Evolutionary conservation across 30 jellyfish, hydroid and myxozoan species (phyloP), one percentile per base, ranked within the genome.

Genomic region (Cassiopea xamachana): DNA sequence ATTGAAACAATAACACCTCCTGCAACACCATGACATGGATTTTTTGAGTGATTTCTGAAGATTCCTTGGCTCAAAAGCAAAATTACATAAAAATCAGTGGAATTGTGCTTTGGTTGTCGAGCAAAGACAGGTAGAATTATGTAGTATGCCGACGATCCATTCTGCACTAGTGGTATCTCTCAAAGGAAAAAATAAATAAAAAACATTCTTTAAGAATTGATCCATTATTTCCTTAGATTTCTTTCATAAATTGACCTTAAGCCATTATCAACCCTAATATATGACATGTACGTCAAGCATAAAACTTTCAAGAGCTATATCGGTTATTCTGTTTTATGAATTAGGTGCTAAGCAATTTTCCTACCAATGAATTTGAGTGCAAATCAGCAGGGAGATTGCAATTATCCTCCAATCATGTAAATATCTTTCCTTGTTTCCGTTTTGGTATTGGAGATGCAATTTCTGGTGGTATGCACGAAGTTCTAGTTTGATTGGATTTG

Each of bases 1-100:
- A 55, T 75, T 58, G 94, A 87, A 48, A 87, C 86, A 17, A 87
- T 87, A 82, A 87, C 94, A 16, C 94, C 94, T 43, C 94, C 94
- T 7, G 89, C 94, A 48, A 87, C 94, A 6, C 94, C 94, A 77
- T 87, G 80, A 71, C 50, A 71, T 71, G 0, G 77, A 48, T 10
- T 15, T 6, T 27, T 27, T 27, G 39, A 16, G 48, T n/a, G 15
- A 55, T 55, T 55, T 55, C 64, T 74, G 83, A 45, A 8, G 86
- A 45, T 45, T 5, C 50, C 6, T 15, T 18, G 7, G 86, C 47
- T 5, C 74, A 64, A 64, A 14, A 64, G 43, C 74, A 64, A 64
- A 64, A 64, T 5, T 64, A 14, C 74, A 14, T 9, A 64, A 64
- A 64, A 64, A 64, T 64, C 6, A 9, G 74, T 64, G 15, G 27